A percentile compares a stretch with the other conserved stretches of the same genome.
These are phyloP conservation scores for Oreamnos americanus DNA, from an alignment of 2,113 vertebrate genomes.

Conservation along the genomic window DNA sequence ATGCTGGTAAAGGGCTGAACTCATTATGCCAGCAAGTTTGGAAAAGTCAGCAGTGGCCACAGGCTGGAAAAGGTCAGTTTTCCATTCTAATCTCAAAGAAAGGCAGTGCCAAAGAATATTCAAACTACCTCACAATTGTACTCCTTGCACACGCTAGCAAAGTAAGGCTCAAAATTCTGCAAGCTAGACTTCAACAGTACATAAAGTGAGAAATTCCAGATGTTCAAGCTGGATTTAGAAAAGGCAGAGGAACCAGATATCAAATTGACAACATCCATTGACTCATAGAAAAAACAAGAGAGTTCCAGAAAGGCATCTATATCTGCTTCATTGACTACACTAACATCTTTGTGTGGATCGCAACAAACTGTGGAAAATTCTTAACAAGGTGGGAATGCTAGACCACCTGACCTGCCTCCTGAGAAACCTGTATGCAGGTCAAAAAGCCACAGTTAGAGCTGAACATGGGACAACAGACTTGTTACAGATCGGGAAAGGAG, in stretches of 20 bases:
- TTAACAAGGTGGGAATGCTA: neutral
- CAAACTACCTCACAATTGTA: neutral
- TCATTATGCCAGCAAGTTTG: neutral
- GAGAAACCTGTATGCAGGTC: neutral
- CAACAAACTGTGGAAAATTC: neutral
- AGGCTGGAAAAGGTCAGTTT: neutral
- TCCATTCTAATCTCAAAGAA: neutral
- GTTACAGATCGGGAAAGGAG: neutral
- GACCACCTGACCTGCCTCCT: neutral
- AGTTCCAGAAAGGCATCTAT: neutral
- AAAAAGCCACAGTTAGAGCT: neutral
- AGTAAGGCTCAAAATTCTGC: neutral
- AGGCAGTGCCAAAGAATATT: neutral
- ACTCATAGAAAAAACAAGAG: neutral
- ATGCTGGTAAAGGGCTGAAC: neutral
- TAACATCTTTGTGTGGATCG: neutral
- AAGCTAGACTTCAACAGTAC: neutral
- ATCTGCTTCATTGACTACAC: neutral
- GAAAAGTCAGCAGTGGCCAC: neutral
- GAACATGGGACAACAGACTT: neutral
- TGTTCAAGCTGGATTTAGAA: neutral
- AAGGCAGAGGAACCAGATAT: neutral
- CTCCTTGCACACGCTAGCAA: neutral
- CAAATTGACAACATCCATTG: neutral
- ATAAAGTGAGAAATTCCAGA: neutral